Base-by-base conservation (phyloP, 2,797 vertebrate species). In the Sebastiscus tertius region DNA sequence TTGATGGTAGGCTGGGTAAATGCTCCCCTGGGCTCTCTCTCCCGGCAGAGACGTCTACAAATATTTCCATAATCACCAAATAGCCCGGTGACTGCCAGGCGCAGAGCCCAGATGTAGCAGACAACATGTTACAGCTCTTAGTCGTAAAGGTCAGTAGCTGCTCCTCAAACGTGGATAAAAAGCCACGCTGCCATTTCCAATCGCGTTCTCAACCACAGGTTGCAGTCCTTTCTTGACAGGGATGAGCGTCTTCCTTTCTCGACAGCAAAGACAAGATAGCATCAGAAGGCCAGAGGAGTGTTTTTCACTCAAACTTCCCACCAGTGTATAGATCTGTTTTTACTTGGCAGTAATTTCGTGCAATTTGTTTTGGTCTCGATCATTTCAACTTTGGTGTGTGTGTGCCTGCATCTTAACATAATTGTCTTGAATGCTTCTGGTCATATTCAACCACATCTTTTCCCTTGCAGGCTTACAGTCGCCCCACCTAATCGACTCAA, bases 101-200 rank as follows among this genome's bases (percentile, higher is more conserved):
- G 52, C 73, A 80, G 77, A 91, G 82, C 90, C 83, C 86, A 82
- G 81, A 88, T 87, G 87, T 78, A 88, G 83, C 86, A 58, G 82
- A 84, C 88, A 89, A 87, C 92, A 92, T 90, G 90, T 93, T 91
- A 85, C 74, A 91, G 93, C 90, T 94, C 84, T 93, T 86, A 88
- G 87, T 81, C 14, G 76, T 87, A 59, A 95, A 94, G 94, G 93
- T 95, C 93, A 94, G 73, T 46, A 3, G 76, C 87, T 82, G 87
- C 89, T 91, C 71, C 81, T 91, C 89, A 84, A 89, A 89, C 76
- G 52, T 34, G 63, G 83, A 88, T 77, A 87, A 92, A 90, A 93
- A 92, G 86, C 80, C 46, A 29, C 8, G 42, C 83, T 91, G 90
- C 91, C 88, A 87, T 91, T 94, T 92, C 74, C 80, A 72, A 79